A percentile compares a stretch with the other conserved stretches of the same genome.
These are phyloP conservation scores for Probosciger aterrimus DNA, from an alignment of 2,113 vertebrate species.

Conservation along the genomic window DNA sequence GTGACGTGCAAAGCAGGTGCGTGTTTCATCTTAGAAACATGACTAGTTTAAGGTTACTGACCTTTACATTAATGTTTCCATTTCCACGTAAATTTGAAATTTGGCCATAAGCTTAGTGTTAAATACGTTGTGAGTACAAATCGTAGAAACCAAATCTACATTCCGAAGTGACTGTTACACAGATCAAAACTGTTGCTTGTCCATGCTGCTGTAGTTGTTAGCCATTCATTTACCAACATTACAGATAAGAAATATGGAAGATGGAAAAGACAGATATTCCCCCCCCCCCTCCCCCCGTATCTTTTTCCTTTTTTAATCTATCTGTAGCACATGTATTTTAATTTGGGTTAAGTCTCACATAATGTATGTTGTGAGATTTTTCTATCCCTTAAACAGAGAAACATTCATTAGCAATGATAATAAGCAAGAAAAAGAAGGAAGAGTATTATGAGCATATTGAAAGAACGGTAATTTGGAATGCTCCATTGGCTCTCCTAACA, in stretches of 20 bases:
- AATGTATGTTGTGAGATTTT: not conserved
- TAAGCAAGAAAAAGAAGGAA: not conserved
- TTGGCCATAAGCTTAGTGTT: not conserved
- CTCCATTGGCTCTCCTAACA: not conserved
- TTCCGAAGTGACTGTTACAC: not conserved
- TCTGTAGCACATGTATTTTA: not conserved
- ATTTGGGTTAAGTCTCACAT: not conserved
- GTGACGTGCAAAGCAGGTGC: not conserved
- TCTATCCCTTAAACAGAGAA: not conserved
- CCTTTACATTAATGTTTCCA: not conserved
- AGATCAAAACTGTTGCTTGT: not conserved
- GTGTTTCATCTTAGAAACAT: not conserved
- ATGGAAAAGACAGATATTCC: not conserved
- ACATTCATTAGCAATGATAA: not conserved
- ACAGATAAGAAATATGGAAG: not conserved
- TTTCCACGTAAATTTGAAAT: not conserved
- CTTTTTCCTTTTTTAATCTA: not conserved
- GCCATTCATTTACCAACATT: not conserved
- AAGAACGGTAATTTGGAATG: not conserved
- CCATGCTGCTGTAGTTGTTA: not conserved
- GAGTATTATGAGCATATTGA: not conserved
- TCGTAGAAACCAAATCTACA: not conserved
- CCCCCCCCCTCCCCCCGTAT: not conserved
- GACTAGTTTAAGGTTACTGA: not conserved
- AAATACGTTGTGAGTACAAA: not conserved